Conservation (phyloP, 1,140 invertebrate genomes). For the Drosophila serrata region DNA sequence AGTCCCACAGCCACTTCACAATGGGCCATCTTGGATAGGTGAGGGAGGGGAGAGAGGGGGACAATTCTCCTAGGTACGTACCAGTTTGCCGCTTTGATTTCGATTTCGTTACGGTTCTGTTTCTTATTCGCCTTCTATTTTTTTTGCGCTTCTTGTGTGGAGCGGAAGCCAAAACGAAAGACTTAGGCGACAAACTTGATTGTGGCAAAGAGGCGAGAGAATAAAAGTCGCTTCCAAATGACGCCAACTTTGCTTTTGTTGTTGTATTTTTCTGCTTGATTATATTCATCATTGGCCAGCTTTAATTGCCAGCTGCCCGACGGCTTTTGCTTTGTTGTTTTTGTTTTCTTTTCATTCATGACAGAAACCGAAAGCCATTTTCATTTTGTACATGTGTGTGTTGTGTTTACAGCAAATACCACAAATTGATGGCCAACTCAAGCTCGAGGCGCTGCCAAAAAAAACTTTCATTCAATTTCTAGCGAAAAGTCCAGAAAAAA, state of each 20-base stretch:
- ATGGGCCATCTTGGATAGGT: neutral
- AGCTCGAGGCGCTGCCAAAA: constrained; percentile 42
- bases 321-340: constrained; percentile 29
- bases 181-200: constrained; percentile 83
- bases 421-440: constrained; percentile 44
- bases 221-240: constrained; percentile 38
- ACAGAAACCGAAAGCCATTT: constrained; percentile 48
- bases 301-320: constrained; percentile 52
- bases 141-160: constrained; percentile 1
- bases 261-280: constrained; percentile 28
- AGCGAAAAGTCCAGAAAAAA: constrained; percentile 57
- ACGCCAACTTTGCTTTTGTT: constrained; percentile 16
- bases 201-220: constrained; percentile 31
- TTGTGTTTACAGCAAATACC: constrained; percentile 32
- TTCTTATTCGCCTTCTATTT: constrained; percentile 2
- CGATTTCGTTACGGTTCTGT: constrained; percentile 76
- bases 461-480: constrained; percentile 74
- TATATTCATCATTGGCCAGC: constrained; percentile 42
- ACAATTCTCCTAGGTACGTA: constrained; percentile 22
- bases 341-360: constrained; percentile 44
- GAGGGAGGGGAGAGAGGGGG: neutral
- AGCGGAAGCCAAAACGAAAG: constrained; percentile 68
- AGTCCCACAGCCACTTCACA: constrained; percentile 18
- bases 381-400: constrained; percentile 62
- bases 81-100: constrained; percentile 68